phyloP scores from a whole-genome alignment of 2,797 vertebrate genomes.

The Lagocephalus sceleratus region DNA sequence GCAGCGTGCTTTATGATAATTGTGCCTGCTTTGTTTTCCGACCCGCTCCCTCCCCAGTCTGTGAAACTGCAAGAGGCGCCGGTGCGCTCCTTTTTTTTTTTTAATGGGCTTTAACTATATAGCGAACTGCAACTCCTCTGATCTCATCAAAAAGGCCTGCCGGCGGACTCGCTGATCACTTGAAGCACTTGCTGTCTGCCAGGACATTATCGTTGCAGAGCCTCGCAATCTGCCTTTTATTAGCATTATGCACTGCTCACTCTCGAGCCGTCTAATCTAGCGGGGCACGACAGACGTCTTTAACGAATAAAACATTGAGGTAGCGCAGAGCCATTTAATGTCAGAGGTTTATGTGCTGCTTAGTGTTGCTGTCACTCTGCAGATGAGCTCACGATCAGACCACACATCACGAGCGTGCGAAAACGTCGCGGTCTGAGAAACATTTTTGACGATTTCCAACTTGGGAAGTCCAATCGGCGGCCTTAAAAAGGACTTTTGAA shows the following conservation, averaged over 20 bases:
- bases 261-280: conserved; percentile 50
- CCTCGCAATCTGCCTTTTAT: conserved; percentile 66
- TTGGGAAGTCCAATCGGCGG: conserved; percentile 16
- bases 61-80: conserved; percentile 60
- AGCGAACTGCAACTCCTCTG: conserved; percentile 68
- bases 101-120: conserved; percentile 60
- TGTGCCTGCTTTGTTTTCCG: conserved; percentile 53
- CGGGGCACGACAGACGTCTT: conserved; percentile 47
- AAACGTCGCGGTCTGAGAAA: conserved; percentile 26
- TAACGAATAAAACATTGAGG: conserved; percentile 54
- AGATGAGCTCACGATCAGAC: conserved; percentile 81
- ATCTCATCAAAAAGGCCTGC: conserved; percentile 65
- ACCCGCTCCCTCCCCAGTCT: conserved; percentile 42
- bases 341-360: conserved; percentile 79
- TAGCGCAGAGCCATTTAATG: conserved; percentile 61
- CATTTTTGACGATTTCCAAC: conserved; percentile 45
- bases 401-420: conserved; percentile 76
- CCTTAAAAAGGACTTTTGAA: background rate
- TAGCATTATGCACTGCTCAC: conserved; percentile 48
- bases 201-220: conserved; percentile 59
- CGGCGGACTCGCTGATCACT: conserved; percentile 54
- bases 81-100: conserved; percentile 62
- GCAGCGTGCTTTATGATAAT: conserved; percentile 50
- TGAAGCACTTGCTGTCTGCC: conserved; percentile 60
- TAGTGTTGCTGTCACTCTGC: conserved; percentile 72